Percentiles rank a stretch among this genome's conserved stretches.
Conservation (phyloP, 2,797 vertebrate genomes). For the Poeciliopsis paucimaculata region DNA sequence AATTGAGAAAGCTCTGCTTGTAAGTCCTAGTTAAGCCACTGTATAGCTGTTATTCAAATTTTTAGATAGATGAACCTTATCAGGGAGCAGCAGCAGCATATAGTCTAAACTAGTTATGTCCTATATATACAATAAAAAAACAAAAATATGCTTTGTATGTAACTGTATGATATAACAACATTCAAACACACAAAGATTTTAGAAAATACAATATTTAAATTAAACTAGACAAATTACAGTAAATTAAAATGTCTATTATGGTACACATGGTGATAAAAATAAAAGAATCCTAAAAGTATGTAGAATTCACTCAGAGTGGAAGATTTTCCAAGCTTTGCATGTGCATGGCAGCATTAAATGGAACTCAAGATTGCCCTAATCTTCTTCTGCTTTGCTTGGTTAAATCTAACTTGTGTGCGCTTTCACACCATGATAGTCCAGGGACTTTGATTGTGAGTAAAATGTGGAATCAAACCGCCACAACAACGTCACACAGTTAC, state of each 20-base stretch:
- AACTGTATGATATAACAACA: background rate
- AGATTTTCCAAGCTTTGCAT: background rate
- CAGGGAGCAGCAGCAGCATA: background rate
- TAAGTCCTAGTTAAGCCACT: background rate
- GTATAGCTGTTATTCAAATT: background rate
- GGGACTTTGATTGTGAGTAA: background rate
- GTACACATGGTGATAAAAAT: background rate
- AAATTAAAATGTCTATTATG: background rate
- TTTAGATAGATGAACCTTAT: background rate
- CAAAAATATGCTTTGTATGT: background rate
- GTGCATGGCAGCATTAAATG: background rate
- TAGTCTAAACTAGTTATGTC: background rate
- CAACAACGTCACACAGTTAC: background rate
- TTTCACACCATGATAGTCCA: background rate
- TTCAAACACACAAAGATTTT: background rate
- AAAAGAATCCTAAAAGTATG: background rate
- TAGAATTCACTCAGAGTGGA: background rate
- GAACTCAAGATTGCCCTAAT: background rate
- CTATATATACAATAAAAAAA: background rate
- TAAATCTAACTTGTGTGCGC: background rate
- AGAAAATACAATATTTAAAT: background rate
- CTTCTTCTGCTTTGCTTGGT: background rate
- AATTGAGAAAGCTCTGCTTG: background rate
- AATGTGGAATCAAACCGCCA: background rate
- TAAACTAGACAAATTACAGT: background rate